Conservation (phyloP, 92 coral and sea anemone species). For the Hydrozoanthus gracilis region DNA sequence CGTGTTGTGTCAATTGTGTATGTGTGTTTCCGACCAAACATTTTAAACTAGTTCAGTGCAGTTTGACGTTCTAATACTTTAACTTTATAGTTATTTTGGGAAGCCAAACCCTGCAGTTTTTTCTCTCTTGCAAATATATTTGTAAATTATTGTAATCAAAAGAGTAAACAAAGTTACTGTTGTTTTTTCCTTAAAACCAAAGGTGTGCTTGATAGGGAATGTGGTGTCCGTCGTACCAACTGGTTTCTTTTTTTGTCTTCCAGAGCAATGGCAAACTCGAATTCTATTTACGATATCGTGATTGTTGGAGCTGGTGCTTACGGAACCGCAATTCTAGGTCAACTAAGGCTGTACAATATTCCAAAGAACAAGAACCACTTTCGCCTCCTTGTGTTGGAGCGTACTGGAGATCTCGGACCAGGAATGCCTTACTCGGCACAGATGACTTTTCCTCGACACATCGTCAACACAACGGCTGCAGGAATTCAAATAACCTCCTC, state of each 20-base stretch:
- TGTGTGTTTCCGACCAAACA: too few relatives aligned
- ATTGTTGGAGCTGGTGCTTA: conserved; percentile 38
- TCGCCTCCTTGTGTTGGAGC: conserved; percentile 7
- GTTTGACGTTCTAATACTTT: too few relatives aligned
- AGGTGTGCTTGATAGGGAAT: too few relatives aligned
- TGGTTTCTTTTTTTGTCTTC: background rate
- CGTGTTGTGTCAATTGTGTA: too few relatives aligned
- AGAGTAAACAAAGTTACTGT: too few relatives aligned
- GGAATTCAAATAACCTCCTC: conserved; percentile 54
- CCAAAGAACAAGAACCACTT: background rate
- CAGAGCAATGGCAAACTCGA: background rate
- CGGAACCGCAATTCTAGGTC: conserved; percentile 4
- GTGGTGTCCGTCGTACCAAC: too few relatives aligned
- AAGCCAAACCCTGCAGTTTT: too few relatives aligned
- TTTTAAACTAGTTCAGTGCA: too few relatives aligned
- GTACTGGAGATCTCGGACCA: conserved; percentile 10
- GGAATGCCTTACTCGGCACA: background rate
- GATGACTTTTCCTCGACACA: background rate
- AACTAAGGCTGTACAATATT: background rate
- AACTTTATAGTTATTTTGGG: too few relatives aligned
- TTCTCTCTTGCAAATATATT: too few relatives aligned
- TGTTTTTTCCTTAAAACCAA: too few relatives aligned
- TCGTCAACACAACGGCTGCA: background rate
- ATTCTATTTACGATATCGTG: conserved; percentile 12
- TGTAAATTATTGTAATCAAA: too few relatives aligned